Percentiles rank a stretch among this genome's conserved stretches.
Conservation (phyloP, 2,797 vertebrate species). For the Petrocephalus schoutedeni region DNA sequence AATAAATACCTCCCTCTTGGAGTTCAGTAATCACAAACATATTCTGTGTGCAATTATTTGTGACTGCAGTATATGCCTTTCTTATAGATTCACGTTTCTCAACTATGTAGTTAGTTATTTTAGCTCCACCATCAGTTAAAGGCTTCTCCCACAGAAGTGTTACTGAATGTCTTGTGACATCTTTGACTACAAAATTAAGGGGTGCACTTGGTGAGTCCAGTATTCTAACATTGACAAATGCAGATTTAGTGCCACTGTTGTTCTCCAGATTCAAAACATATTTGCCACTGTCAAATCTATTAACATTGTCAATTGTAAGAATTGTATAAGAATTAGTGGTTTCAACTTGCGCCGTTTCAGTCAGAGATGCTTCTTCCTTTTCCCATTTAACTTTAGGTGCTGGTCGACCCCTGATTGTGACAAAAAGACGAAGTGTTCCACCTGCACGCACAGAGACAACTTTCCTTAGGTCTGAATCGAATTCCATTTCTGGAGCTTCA, state of each 20-base stretch:
- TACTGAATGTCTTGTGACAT: slow-evolving; percentile 89
- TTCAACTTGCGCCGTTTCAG: slow-evolving; percentile 79
- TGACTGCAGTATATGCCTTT: slow-evolving; percentile 89
- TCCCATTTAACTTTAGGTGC: slow-evolving; percentile 93
- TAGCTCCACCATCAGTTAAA: slow-evolving; percentile 88
- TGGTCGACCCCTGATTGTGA: slow-evolving; percentile 90
- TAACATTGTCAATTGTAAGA: slow-evolving; percentile 93
- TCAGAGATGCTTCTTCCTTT: slow-evolving; percentile 80
- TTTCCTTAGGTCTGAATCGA: slow-evolving; percentile 94
- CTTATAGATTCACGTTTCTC: slow-evolving; percentile 96
- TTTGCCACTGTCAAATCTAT: slow-evolving; percentile 93
- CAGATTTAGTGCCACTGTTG: slow-evolving; percentile 84
- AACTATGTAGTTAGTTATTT: slow-evolving; percentile 94
- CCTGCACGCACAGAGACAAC: slow-evolving; percentile 86
- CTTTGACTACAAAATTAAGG: slow-evolving; percentile 76
- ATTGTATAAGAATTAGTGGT: slow-evolving; percentile 91
- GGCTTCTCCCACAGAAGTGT: slow-evolving; percentile 86
- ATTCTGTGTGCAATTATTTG: slow-evolving; percentile 85
- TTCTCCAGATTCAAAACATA: slow-evolving; percentile 90
- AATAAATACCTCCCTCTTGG: slow-evolving; percentile 89
- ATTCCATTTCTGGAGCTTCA: slow-evolving; percentile 93
- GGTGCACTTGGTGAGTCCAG: slow-evolving; percentile 93
- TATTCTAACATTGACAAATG: slow-evolving; percentile 88
- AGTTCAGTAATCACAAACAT: slow-evolving; percentile 86
- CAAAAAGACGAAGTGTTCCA: slow-evolving; percentile 87